Percentiles rank a stretch among this genome's conserved stretches.
Conservation (phyloP, 2,113 vertebrate genomes). For the Prochilodus magdalenae region DNA sequence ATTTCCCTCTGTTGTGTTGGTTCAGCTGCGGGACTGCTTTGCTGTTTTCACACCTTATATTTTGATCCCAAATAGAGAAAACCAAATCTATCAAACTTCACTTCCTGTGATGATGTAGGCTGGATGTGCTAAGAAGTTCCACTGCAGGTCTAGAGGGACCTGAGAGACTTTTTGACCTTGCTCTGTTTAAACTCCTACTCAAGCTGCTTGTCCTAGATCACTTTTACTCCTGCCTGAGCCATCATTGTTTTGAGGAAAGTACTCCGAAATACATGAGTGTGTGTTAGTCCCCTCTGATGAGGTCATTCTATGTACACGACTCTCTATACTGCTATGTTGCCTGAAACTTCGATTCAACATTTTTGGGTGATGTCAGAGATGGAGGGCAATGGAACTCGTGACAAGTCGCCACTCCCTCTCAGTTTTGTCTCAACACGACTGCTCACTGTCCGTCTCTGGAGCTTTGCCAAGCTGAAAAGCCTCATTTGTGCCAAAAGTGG, state of each 20-base stretch:
- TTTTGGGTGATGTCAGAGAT: background rate
- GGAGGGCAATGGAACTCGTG: constrained; percentile 20
- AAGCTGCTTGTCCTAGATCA: background rate
- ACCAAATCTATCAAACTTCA: background rate
- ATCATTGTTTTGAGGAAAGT: background rate
- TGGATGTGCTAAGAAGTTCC: background rate
- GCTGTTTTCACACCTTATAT: background rate
- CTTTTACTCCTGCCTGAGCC: background rate
- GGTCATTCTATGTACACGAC: background rate
- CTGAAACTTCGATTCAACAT: background rate
- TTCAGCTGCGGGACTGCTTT: background rate
- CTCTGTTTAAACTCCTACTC: background rate
- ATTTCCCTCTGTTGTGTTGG: background rate
- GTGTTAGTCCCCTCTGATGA: background rate
- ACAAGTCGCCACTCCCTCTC: constrained; percentile 39
- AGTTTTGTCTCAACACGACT: constrained; percentile 61
- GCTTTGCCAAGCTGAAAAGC: constrained; percentile 68
- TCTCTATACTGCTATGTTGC: constrained; percentile 1
- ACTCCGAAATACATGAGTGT: background rate
- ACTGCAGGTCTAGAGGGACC: background rate
- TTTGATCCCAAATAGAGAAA: background rate
- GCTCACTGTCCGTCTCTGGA: constrained; percentile 67
- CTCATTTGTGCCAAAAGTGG: constrained; percentile 75
- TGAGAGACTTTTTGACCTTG: background rate
- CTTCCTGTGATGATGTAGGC: background rate